Conservation (phyloP, 2,797 vertebrate genomes). For the Sebastes hubbsi region DNA sequence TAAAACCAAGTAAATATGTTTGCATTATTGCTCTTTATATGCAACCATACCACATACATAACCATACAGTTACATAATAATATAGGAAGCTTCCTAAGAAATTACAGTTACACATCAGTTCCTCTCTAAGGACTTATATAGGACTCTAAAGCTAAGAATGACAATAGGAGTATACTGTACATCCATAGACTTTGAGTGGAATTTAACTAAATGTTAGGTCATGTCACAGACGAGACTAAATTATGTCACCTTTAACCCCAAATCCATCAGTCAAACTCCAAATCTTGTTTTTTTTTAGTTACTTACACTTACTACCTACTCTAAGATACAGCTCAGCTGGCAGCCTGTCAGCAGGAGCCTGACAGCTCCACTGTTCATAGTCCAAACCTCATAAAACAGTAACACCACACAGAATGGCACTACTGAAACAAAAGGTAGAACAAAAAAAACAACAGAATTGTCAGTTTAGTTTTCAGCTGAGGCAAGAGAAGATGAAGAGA, state of each 20-base stretch:
- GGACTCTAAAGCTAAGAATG: background rate
- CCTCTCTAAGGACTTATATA: background rate
- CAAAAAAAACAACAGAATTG: background rate
- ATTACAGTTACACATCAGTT: background rate
- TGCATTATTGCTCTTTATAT: background rate
- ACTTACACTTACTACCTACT: background rate
- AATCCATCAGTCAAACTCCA: background rate
- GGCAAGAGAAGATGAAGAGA: background rate
- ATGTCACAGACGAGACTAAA: background rate
- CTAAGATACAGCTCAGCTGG: background rate
- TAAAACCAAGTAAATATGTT: background rate
- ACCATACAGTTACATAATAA: background rate
- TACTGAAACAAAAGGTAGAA: background rate
- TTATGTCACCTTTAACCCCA: background rate
- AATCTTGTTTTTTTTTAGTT: background rate
- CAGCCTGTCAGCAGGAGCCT: background rate
- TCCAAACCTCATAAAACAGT: slow-evolving; percentile 62
- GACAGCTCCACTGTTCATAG: slow-evolving; percentile 43
- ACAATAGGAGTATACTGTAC: no score
- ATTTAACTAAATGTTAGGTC: no score
- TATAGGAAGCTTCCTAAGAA: background rate
- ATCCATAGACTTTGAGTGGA: no score
- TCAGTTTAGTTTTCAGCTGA: background rate
- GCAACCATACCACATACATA: no score
- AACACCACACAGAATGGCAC: background rate